Evolutionary conservation across 2,888 invertebrate genomes (phyloP).

Genomic region (Pasiphila rectangulata): DNA sequence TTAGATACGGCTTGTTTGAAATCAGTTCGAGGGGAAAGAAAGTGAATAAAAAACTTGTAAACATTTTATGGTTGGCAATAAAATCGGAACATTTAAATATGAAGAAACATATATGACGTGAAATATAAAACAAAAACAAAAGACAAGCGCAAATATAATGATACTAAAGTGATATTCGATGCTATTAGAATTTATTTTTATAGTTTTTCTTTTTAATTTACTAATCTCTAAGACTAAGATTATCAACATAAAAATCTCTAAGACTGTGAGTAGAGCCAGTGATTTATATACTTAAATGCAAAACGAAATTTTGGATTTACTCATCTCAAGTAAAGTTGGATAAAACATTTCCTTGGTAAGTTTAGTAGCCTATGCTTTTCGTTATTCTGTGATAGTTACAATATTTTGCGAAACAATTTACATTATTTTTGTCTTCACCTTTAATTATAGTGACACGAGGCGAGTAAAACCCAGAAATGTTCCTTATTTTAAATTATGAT

Average conservation of each 20-base stretch:
- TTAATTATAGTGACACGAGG: too few relatives aligned
- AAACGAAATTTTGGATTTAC: constrained; percentile 7
- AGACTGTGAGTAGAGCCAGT: constrained; percentile 14
- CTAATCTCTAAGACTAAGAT: constrained; percentile 3
- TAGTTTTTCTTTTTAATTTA: constrained; percentile 13
- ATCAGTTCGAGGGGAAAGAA: constrained; percentile 64
- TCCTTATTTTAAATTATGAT: too few relatives aligned
- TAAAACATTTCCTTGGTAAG: constrained; percentile 14
- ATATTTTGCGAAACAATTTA: too few relatives aligned
- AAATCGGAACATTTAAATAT: constrained; percentile 34
- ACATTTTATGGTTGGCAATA: constrained; percentile 58
- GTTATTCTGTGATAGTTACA: too few relatives aligned
- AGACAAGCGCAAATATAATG: constrained; percentile 32
- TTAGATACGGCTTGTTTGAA: constrained; percentile 69
- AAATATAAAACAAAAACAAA: constrained; percentile 6
- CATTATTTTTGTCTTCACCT: too few relatives aligned
- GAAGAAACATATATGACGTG: constrained; percentile 29
- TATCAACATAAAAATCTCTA: neutral
- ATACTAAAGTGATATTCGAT: constrained; percentile 31
- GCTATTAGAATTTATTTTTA: constrained; percentile 30
- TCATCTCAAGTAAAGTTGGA: neutral
- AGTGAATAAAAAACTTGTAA: constrained; percentile 66
- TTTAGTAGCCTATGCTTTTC: too few relatives aligned
- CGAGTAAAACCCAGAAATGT: too few relatives aligned
- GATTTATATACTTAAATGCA: too few relatives aligned